Evolutionary conservation across 2,888 invertebrate species (phyloP).

Genomic region (Mactromeris polynyma): DNA sequence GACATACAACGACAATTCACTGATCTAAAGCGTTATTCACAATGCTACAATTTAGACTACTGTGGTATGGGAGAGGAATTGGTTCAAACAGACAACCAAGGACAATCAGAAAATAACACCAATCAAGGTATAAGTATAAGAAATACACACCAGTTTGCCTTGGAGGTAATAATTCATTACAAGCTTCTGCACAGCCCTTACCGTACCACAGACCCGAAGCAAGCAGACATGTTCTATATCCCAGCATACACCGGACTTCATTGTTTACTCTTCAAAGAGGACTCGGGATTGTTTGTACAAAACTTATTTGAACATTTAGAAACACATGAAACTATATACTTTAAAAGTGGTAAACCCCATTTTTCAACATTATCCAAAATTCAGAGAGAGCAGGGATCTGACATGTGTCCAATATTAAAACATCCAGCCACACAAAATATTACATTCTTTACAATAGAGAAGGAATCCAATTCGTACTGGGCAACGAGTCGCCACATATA

Average conservation of each 20-base stretch:
- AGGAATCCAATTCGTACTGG: conserved; percentile 63
- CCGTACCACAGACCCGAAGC: conserved; percentile 66
- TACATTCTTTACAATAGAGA: conserved; percentile 78
- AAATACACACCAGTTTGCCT: conserved; percentile 74
- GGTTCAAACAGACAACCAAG: not conserved
- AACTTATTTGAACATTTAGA: conserved; percentile 63
- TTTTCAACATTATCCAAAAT: conserved; percentile 79
- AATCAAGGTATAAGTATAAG: conserved; percentile 51
- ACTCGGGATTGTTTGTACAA: conserved; percentile 33
- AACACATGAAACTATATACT: conserved; percentile 55
- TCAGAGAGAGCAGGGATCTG: conserved; percentile 73
- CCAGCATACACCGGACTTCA: conserved; percentile 74
- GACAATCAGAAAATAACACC: not conserved
- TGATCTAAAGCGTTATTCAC: conserved; percentile 20
- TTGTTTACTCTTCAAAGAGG: conserved; percentile 59
- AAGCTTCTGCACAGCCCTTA: conserved; percentile 74
- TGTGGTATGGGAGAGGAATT: conserved; percentile 63
- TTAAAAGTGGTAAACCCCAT: conserved; percentile 73
- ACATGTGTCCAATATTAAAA: conserved; percentile 71
- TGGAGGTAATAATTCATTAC: conserved; percentile 78
- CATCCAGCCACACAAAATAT: conserved; percentile 66
- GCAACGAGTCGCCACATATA: conserved; percentile 14
- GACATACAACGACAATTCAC: conserved; percentile 54
- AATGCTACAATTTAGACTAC: conserved; percentile 56
- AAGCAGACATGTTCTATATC: conserved; percentile 78